Evolutionary conservation across 2,888 invertebrate genomes (phyloP).

Genomic region (Masnerella sp.): DNA sequence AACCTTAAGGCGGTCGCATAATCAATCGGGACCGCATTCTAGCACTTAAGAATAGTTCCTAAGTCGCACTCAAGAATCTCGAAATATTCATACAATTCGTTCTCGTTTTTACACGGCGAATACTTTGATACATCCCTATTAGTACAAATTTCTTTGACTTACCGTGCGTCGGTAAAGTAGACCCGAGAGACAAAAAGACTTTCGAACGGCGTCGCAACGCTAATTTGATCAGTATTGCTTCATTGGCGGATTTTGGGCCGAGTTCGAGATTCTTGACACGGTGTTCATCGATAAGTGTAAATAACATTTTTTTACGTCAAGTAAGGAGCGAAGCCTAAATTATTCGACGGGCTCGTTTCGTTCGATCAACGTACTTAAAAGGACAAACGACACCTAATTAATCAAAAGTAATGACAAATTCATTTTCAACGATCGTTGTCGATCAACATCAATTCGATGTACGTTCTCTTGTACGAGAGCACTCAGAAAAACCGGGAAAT

Average conservation of each 20-base stretch:
- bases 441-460: not conserved
- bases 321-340: slow-evolving; percentile 65
- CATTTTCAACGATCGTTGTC: not conserved
- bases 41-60: slow-evolving; percentile 74
- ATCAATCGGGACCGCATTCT: slow-evolving; percentile 63
- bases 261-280: slow-evolving; percentile 51
- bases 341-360: slow-evolving; percentile 68
- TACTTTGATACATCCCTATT: too few relatives aligned
- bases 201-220: too few relatives aligned
- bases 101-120: too few relatives aligned
- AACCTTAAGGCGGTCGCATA: slow-evolving; percentile 49
- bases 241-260: not conserved
- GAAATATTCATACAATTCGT: too few relatives aligned
- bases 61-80: slow-evolving; percentile 66
- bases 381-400: slow-evolving; percentile 23
- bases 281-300: slow-evolving; percentile 65
- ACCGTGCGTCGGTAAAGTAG: too few relatives aligned
- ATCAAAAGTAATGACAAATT: slow-evolving; percentile 16
- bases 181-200: too few relatives aligned
- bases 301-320: slow-evolving; percentile 73
- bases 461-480: not conserved
- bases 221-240: slow-evolving; percentile 25
- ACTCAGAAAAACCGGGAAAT: too few relatives aligned
- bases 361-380: slow-evolving; percentile 51
- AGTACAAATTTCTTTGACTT: not conserved